Evolutionary conservation across 2,113 vertebrate genomes (phyloP).

Genomic region (Sphyrna mokarran): DNA sequence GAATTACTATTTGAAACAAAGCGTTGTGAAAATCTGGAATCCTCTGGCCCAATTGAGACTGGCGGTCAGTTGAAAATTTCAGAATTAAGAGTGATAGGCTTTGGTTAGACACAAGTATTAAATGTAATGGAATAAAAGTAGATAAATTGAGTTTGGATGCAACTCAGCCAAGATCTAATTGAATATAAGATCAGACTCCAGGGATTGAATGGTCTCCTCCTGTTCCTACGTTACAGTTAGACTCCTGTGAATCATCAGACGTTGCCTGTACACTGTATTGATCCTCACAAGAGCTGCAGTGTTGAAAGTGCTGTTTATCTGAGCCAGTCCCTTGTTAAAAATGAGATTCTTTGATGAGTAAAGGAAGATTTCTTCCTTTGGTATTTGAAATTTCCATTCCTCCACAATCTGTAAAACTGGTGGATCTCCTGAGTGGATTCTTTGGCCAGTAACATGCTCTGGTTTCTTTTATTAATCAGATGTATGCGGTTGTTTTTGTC

Average conservation of each 20-base stretch:
- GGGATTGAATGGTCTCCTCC: background rate
- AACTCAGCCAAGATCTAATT: background rate
- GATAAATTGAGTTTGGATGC: background rate
- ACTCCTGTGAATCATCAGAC: background rate
- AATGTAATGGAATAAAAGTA: background rate
- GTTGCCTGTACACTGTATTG: background rate
- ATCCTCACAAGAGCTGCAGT: background rate
- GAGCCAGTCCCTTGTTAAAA: background rate
- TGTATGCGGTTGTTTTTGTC: background rate
- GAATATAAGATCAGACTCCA: background rate
- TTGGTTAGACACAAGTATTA: background rate
- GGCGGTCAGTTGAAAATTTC: background rate
- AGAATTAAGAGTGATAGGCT: background rate
- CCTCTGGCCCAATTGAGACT: background rate
- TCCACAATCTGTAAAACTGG: background rate
- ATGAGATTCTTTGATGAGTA: background rate
- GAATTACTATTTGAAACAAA: background rate
- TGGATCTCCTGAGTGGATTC: background rate
- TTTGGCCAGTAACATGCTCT: background rate
- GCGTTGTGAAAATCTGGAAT: background rate
- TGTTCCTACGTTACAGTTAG: background rate
- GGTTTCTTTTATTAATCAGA: background rate
- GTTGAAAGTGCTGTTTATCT: background rate
- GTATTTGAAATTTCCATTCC: background rate
- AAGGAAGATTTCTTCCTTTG: background rate